Evolutionary conservation across 2,113 vertebrate species (phyloP).

Genomic region (Egretta garzetta): DNA sequence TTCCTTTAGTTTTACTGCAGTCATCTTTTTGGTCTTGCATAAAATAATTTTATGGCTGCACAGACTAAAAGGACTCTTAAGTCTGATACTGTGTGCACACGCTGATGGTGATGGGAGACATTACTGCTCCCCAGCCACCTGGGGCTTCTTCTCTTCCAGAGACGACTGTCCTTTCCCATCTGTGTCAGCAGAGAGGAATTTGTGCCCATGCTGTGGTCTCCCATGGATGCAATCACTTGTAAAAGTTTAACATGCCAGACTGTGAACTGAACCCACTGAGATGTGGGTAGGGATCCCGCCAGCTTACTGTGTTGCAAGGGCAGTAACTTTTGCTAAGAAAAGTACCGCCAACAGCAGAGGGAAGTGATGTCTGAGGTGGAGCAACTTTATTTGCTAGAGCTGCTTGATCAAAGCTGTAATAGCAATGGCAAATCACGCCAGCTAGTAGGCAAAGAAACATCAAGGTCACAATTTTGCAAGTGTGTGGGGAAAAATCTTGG

Average conservation of each 20-base stretch:
- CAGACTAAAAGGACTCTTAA: background rate
- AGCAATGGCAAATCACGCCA: background rate
- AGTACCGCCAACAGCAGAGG: background rate
- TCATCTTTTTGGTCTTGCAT: background rate
- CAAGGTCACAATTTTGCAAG: background rate
- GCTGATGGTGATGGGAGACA: too few relatives aligned
- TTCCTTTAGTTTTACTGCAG: background rate
- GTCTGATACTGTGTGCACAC: fast-evolving
- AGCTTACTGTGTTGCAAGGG: background rate
- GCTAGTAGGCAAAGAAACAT: background rate
- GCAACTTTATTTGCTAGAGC: background rate
- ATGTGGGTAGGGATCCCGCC: background rate
- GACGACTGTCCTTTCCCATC: background rate
- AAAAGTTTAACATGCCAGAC: background rate
- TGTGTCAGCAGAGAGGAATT: background rate
- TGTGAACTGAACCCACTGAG: background rate
- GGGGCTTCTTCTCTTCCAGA: background rate
- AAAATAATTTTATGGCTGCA: background rate
- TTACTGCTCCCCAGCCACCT: background rate
- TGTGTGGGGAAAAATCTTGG: background rate
- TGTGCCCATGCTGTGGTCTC: background rate
- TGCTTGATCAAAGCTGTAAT: background rate
- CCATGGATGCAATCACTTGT: background rate
- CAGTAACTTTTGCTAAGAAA: background rate
- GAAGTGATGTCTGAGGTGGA: background rate